Evolutionary conservation across 2,888 invertebrate genomes (phyloP).

Genomic region (Sinhomidia bicolor): DNA sequence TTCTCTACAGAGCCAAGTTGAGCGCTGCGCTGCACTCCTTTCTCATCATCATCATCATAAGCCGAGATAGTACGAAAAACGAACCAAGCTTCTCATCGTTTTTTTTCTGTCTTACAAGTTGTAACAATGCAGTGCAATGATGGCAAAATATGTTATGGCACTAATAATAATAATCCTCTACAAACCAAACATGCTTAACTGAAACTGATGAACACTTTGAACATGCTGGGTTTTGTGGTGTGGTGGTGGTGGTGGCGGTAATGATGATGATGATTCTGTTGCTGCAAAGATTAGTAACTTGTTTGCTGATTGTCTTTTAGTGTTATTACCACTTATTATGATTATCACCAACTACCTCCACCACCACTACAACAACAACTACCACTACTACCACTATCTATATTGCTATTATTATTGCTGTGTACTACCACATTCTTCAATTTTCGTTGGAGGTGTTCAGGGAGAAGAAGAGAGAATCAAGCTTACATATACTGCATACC

Average conservation of each 20-base stretch:
- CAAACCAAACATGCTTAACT: slow-evolving; percentile 31
- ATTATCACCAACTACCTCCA: neutral
- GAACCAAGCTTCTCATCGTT: neutral
- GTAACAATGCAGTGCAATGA: neutral
- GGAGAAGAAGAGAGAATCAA: neutral
- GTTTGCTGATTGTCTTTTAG: slow-evolving; percentile 54
- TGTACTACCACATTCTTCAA: neutral
- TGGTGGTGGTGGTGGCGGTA: neutral
- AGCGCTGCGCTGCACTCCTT: too few relatives aligned
- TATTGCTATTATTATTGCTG: neutral
- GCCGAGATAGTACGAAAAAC: too few relatives aligned
- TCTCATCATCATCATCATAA: too few relatives aligned
- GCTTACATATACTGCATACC: too few relatives aligned
- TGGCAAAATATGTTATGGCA: slow-evolving; percentile 6
- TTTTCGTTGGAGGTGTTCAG: slow-evolving; percentile 24
- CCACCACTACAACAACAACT: neutral
- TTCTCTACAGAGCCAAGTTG: too few relatives aligned
- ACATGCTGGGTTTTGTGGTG: neutral
- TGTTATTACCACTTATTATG: slow-evolving; percentile 53
- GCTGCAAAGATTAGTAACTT: slow-evolving; percentile 36
- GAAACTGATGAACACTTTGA: slow-evolving; percentile 3
- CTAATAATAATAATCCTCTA: neutral
- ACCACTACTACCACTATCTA: neutral
- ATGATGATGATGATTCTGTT: slow-evolving; percentile 3
- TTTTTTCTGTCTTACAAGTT: neutral